Conservation (phyloP, 37 sponge, comb jelly and placozoan genomes). For the Amphimedon queenslandica region DNA sequence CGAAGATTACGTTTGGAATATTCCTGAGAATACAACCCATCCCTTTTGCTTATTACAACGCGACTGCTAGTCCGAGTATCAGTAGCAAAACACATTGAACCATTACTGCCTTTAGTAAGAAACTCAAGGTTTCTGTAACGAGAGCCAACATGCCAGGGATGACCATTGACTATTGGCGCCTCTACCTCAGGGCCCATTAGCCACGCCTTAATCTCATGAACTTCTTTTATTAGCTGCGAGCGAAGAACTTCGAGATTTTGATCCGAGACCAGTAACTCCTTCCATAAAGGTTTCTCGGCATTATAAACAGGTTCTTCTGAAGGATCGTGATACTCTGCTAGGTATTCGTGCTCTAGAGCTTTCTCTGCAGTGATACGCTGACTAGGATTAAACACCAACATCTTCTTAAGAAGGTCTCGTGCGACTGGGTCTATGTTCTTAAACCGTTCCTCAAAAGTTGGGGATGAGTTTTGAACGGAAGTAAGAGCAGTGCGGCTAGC, state of each 20-base stretch:
- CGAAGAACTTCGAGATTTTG: not conserved
- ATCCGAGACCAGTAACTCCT: not conserved
- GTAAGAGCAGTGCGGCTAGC: conserved; percentile 45
- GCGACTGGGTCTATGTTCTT: conserved; percentile 42
- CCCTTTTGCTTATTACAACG: not conserved
- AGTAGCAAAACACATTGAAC: not conserved
- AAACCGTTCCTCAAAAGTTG: conserved; percentile 34
- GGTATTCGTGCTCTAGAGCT: conserved; percentile 60
- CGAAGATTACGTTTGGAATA: not conserved
- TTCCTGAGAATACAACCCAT: not conserved
- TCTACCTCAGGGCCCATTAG: not conserved
- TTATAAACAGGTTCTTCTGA: conserved; percentile 54
- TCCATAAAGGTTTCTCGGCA: not conserved
- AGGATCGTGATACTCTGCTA: conserved; percentile 54
- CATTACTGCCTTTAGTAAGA: not conserved
- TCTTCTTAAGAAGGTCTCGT: conserved; percentile 49
- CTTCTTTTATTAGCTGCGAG: not conserved
- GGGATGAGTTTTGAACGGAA: conserved; percentile 5
- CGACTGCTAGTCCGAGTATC: not conserved
- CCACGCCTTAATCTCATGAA: not conserved
- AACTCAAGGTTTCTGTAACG: not conserved
- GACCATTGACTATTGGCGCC: not conserved
- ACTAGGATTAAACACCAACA: conserved; percentile 49
- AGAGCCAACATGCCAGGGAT: not conserved
- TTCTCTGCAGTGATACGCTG: conserved; percentile 46